Evolutionary conservation across 2,797 vertebrate species (phyloP), one percentile per base, ranked within the genome.

Genomic region (Tolypeutes matacus): DNA sequence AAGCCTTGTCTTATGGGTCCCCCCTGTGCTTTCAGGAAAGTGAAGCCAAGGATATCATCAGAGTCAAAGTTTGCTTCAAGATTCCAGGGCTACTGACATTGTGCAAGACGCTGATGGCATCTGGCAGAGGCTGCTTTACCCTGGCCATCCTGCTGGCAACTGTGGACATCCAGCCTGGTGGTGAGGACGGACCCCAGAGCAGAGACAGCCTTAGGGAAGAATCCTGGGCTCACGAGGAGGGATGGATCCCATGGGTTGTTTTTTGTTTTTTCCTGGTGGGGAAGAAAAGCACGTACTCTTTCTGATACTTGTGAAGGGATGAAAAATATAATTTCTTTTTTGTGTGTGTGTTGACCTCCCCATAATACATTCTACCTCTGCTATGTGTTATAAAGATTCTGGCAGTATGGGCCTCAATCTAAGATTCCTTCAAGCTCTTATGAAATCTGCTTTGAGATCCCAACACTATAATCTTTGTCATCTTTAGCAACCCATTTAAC

Each of bases 71-170:
- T 49, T 75, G n/a, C 67, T 3, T 77, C 25, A 0, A 87, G 53
- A 70, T 83, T 49, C 72, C 27, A 67, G 80, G 73, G 84, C 77
- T 92, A 67, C 53, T 31, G 56, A 36, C 29, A 46, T 75, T 8
- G 1, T 1, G 7, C 7, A 23, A 13, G 31, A 67, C 15, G 2
- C 62, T 18, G 0, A 1, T 88, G 62, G 53, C 62, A 3, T 7
- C 31, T 84, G 70, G 77, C 84, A 69, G 46, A 81, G 70, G 51
- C 53, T 95, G 31, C 58, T 93, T 70, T 0, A 0, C 78, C 67
- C 58, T 96, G 58, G 29, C 23, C 36, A n/a, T 96, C 67, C 95
- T 97, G 88, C 73, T 85, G 70, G 87, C 73, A 36, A n/a, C 31
- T 11, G 15, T 96, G 93, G 77, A 93, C 87, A 60, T 36, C 83